Conservation (phyloP, 2,888 invertebrate species). For the Atethmia centrago region DNA sequence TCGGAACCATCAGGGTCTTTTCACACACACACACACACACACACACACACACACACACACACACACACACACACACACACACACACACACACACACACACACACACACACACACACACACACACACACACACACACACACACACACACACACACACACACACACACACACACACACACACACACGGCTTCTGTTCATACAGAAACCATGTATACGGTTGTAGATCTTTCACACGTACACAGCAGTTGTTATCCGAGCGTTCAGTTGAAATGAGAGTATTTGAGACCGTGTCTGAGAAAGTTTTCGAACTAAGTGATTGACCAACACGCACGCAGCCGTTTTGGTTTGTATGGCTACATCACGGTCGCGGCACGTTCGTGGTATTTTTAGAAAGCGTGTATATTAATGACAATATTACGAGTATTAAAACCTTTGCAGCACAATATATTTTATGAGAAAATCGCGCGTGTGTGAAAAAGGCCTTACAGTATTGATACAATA, state of each 20-base stretch:
- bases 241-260: not conserved
- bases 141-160: not conserved
- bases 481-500: conserved; percentile 20
- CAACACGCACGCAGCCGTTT: not conserved
- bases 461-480: not conserved
- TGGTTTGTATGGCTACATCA: too few species aligned
- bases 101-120: not conserved
- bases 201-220: not conserved
- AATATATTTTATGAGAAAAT: not conserved
- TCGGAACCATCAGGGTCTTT: conserved; percentile 1
- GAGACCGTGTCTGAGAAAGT: not conserved
- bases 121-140: not conserved
- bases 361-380: not conserved
- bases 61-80: not conserved
- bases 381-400: not conserved
- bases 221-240: too few species aligned
- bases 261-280: not conserved
- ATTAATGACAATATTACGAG: not conserved
- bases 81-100: not conserved
- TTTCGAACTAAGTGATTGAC: not conserved
- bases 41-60: not conserved
- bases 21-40: conserved; percentile 2
- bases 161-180: not conserved
- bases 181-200: not conserved
- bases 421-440: not conserved